Evolutionary conservation across 2,888 invertebrate genomes (phyloP), one percentile per base, ranked within the genome.

Genomic region (Ophraella communa): DNA sequence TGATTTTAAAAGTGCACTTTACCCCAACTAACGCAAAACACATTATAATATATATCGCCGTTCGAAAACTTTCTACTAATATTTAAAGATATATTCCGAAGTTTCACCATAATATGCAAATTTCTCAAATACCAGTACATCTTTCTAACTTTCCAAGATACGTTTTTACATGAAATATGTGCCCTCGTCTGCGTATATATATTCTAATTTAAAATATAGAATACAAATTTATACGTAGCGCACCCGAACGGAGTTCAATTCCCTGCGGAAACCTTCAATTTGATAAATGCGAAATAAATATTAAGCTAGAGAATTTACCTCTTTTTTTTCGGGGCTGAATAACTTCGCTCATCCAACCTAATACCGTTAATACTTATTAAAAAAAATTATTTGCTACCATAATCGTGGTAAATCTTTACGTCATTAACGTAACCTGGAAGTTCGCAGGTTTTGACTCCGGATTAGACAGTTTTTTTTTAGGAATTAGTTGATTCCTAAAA

Each of bases 151-250:
- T 79, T 78, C 76, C 76, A 76, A 78, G 78, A 77, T 78, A 78
- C 77, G 80, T 81, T 81, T 81, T 81, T 80, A 79, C 80, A 79
- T 81, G 82, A 82, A 81, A 82, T 82, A 82, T 82, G 79, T 76
- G 80, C 80, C 79, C 76, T 77, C 78, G 75, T 77, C 76, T 77
- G 77, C 79, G 80, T 80, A 82, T 82, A 24, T 24, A 82, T 82
- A 83, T 83, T 82, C 81, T 82, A 82, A 83, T 83, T 82, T 81
- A 80, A 82, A 82, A 82, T 82, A 82, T 82, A 81, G 81, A 82
- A 82, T 82, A 82, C 81, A 81, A 82, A 82, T 82, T 82, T 82
- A 81, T 81, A 79, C 79, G 76, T 71, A 75, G 75, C 76, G 73
- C 75, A 74, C 75, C n/a, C 75, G 78, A 74, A 74, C 78, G 76